Evolutionary conservation across 2,113 vertebrate genomes (phyloP).

Genomic region (Pao palembangensis): DNA sequence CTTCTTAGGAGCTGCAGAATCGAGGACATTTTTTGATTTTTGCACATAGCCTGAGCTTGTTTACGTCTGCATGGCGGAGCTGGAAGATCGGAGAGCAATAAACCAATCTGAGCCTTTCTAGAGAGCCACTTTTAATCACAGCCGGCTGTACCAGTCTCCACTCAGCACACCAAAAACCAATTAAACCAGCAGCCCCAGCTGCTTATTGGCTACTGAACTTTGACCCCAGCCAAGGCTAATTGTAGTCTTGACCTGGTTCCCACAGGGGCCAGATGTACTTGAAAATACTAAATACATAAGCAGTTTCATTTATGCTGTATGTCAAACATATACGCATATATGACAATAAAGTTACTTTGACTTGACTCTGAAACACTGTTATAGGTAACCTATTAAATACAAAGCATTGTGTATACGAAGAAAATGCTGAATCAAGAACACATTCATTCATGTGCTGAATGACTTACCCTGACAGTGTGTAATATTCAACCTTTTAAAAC

Average conservation of each 20-base stretch:
- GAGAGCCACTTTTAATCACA: slow-evolving; percentile 36
- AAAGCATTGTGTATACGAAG: background rate
- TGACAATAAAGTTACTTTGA: too few relatives aligned
- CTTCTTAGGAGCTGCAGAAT: slow-evolving; percentile 14
- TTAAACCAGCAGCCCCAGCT: slow-evolving; percentile 45
- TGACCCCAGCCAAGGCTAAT: slow-evolving; percentile 52
- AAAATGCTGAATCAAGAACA: background rate
- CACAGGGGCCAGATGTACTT: slow-evolving; percentile 29
- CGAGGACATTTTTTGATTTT: slow-evolving; percentile 1
- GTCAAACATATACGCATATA: too few relatives aligned
- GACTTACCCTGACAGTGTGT: slow-evolving; percentile 93
- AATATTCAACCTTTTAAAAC: slow-evolving; percentile 86
- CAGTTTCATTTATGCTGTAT: too few relatives aligned
- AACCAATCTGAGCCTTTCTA: slow-evolving; percentile 20
- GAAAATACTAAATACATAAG: too few relatives aligned
- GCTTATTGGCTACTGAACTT: slow-evolving; percentile 57
- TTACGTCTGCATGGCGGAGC: slow-evolving; percentile 26
- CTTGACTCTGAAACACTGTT: too few relatives aligned
- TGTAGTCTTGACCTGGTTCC: slow-evolving; percentile 51
- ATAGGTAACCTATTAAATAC: background rate
- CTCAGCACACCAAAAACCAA: slow-evolving; percentile 32
- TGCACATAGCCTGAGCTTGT: slow-evolving; percentile 21
- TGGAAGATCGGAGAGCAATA: slow-evolving; percentile 25
- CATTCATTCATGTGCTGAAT: slow-evolving; percentile 3
- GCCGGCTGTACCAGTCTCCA: slow-evolving; percentile 23